Conservation (phyloP, 2,113 vertebrate genomes). For the Nycticryphes semicollaris region DNA sequence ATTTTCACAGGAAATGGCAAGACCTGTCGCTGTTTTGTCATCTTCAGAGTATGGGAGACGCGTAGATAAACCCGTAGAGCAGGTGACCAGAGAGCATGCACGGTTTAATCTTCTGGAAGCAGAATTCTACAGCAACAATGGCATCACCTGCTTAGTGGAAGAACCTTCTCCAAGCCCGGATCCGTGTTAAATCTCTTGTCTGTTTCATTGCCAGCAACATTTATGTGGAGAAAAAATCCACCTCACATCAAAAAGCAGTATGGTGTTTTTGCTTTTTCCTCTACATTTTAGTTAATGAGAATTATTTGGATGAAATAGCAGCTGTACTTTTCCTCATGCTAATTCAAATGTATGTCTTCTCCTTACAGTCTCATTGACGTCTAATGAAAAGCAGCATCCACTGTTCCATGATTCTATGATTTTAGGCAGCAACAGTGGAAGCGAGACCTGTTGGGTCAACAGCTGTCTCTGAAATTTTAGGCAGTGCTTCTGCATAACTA, state of each 20-base stretch:
- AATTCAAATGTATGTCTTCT: background rate
- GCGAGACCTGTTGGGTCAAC: background rate
- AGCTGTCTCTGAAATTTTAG: background rate
- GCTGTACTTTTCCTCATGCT: background rate
- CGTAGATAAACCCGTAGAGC: conserved; percentile 50
- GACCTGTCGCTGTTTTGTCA: conserved; percentile 40
- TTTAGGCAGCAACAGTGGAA: background rate
- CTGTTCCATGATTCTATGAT: background rate
- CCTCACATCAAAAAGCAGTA: background rate
- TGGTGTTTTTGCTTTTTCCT: background rate
- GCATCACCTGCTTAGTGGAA: conserved; percentile 1
- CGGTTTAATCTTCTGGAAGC: background rate
- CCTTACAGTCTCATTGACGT: background rate
- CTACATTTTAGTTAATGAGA: background rate
- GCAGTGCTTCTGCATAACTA: background rate
- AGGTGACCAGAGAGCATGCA: background rate
- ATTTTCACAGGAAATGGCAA: conserved; percentile 65
- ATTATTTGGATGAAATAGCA: conserved; percentile 2
- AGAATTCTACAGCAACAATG: conserved; percentile 72
- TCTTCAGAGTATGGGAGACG: conserved; percentile 71
- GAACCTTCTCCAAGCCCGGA: conserved; percentile 19
- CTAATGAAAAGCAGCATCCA: background rate
- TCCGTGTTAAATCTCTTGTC: conserved; percentile 4
- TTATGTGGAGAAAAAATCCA: background rate
- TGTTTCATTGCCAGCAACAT: background rate